Conservation (phyloP, 2,888 invertebrate genomes). For the Apeira syringaria region DNA sequence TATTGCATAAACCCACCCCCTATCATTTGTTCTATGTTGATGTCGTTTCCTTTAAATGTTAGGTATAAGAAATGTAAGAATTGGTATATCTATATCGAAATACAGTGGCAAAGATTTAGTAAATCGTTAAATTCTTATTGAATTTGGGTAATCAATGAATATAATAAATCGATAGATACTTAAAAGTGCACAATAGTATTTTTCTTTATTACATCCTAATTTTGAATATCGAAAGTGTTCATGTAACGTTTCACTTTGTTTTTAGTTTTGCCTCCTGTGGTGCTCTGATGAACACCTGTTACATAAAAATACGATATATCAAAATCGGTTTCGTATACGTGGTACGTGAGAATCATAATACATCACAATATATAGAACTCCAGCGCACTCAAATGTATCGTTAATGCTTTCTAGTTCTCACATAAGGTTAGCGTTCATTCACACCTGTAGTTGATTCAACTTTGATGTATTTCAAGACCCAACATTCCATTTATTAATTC, state of each 20-base stretch:
- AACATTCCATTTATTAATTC: conserved; percentile 6
- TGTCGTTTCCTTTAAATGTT: conserved; percentile 24
- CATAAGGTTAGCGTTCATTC: conserved; percentile 35
- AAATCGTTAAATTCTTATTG: too few species aligned
- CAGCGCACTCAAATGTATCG: conserved; percentile 37
- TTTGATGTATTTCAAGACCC: background rate
- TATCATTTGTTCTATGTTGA: conserved; percentile 41
- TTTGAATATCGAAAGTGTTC: background rate
- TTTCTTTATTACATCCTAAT: conserved; percentile 17
- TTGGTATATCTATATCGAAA: conserved; percentile 5
- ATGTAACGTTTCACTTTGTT: conserved; percentile 50
- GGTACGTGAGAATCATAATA: conserved; percentile 47
- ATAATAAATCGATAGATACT: conserved; percentile 25
- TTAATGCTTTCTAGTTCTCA: conserved; percentile 39
- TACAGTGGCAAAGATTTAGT: too few species aligned
- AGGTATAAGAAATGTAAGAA: conserved; percentile 28
- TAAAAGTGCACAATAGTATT: conserved; percentile 19
- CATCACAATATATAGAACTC: conserved; percentile 44
- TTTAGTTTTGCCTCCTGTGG: conserved; percentile 79
- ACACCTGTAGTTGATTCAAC: conserved; percentile 12
- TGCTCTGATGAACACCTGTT: conserved; percentile 61
- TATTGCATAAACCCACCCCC: conserved; percentile 75
- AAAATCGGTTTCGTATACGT: conserved; percentile 41
- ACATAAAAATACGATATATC: conserved; percentile 39
- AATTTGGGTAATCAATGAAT: conserved; percentile 14